A percentile compares a stretch with the other conserved stretches of the same genome.
These are phyloP conservation scores for Platyscapa corneri DNA, from an alignment of 1,140 invertebrate species.

Conservation along the genomic window DNA sequence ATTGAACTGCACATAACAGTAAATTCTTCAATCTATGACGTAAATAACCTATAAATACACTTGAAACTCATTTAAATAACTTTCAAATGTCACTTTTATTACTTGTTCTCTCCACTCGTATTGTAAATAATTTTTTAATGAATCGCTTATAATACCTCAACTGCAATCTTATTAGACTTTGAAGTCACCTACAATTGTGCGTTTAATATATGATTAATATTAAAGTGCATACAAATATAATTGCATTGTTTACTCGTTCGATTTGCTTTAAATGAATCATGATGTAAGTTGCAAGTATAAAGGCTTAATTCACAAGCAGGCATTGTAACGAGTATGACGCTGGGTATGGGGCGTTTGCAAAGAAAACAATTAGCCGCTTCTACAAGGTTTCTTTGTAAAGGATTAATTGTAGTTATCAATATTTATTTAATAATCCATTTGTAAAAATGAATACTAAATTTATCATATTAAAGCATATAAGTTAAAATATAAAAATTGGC, in stretches of 20 bases:
- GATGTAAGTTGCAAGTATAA: not conserved
- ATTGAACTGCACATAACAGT: not conserved
- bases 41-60: not conserved
- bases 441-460: too few relatives aligned
- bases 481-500: too few relatives aligned
- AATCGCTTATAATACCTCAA: not conserved
- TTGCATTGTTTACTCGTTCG: not conserved
- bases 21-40: not conserved
- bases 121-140: not conserved
- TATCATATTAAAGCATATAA: too few relatives aligned
- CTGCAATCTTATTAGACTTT: not conserved
- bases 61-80: not conserved
- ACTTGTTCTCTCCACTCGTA: not conserved
- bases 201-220: not conserved
- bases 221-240: not conserved
- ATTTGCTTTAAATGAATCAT: not conserved
- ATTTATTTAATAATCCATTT: too few relatives aligned
- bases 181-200: not conserved
- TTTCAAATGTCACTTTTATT: not conserved
- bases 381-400: too few relatives aligned
- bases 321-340: too few relatives aligned
- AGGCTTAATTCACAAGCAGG: not conserved
- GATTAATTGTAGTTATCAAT: too few relatives aligned
- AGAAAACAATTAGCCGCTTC: too few relatives aligned
- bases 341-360: too few relatives aligned